A percentile compares a stretch with the other conserved stretches of the same genome.
phyloP scores from a whole-genome alignment of 2,113 vertebrate genomes.

The Serinus canaria region DNA sequence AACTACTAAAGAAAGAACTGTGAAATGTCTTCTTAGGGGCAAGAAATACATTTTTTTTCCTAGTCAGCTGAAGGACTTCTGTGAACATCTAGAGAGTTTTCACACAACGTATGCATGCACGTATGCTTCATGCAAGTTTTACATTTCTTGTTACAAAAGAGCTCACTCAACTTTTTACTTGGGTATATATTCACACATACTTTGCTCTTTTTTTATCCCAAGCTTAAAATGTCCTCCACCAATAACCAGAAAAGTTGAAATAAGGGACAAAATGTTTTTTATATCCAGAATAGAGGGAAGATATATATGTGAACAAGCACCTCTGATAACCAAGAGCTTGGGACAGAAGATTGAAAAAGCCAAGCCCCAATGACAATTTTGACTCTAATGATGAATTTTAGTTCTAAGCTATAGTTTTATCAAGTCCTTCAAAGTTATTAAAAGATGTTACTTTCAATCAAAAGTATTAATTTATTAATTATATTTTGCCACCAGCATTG shows the following conservation, averaged over 20 bases:
- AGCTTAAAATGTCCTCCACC: background rate
- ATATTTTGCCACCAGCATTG: constrained; percentile 35
- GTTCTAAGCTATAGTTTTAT: background rate
- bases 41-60: background rate
- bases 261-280: background rate
- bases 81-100: background rate
- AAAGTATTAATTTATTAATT: constrained; percentile 15
- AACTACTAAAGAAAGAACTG: background rate
- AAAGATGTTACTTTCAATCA: background rate
- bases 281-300: background rate
- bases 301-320: background rate
- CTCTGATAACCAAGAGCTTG: background rate
- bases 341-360: background rate
- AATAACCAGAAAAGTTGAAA: background rate
- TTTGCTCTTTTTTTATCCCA: background rate
- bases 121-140: background rate
- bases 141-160: background rate
- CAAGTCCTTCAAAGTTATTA: background rate
- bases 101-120: background rate
- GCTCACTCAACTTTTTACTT: background rate
- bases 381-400: background rate
- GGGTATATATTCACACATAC: background rate
- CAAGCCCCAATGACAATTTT: background rate
- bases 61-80: background rate
- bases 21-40: background rate